Evolutionary conservation across 92 coral and sea anemone species (phyloP).

Genomic region (Porites evermanni): DNA sequence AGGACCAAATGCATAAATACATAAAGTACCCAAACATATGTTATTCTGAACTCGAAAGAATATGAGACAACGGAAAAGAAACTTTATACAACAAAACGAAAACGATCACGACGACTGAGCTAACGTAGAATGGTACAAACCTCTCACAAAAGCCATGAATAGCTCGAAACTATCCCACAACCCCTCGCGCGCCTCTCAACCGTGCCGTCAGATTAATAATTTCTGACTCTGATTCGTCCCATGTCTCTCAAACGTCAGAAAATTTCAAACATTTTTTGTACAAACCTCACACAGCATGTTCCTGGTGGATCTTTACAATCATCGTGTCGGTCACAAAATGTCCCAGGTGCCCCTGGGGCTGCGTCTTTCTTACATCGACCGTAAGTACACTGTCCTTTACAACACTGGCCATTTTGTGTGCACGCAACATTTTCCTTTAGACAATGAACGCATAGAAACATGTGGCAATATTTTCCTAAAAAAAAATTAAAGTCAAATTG

Average conservation of each 20-base stretch:
- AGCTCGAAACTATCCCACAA: no score
- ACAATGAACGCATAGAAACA: constrained; percentile 99
- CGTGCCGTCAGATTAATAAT: no score
- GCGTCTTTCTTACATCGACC: constrained; percentile 99
- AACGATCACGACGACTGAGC: no score
- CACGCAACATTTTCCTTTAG: constrained; percentile 99
- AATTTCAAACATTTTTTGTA: background rate
- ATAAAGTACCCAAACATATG: no score
- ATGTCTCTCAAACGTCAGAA: background rate
- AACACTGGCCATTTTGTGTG: constrained; percentile 99
- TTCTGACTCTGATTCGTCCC: no score
- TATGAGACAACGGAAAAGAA: no score
- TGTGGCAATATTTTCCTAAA: constrained; percentile 89
- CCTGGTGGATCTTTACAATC: constrained; percentile 94
- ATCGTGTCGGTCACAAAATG: constrained; percentile 98
- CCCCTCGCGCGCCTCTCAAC: no score
- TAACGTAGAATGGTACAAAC: no score
- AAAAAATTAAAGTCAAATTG: background rate
- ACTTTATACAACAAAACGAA: no score
- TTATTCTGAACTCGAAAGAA: no score
- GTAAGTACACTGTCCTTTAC: constrained; percentile 96
- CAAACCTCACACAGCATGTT: constrained; percentile 93
- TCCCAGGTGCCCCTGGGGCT: constrained; percentile 86
- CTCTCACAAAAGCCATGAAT: no score
- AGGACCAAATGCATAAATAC: no score